phyloP scores from a whole-genome alignment of 2,797 vertebrate species.

The Taenioides sp. region DNA sequence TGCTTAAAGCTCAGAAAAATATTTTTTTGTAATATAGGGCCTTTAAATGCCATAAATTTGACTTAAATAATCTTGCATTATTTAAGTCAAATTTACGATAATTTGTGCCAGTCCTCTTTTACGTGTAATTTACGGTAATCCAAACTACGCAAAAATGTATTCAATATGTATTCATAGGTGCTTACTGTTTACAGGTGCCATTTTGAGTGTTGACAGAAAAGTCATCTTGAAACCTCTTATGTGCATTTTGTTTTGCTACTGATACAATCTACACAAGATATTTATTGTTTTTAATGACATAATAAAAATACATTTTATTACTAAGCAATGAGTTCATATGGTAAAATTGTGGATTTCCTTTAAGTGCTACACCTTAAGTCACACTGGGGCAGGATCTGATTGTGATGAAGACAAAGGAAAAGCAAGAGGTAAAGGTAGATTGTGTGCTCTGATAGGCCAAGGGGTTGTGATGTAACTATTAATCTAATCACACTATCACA shows the following conservation, averaged over 20 bases:
- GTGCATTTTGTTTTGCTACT: background rate
- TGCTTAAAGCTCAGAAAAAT: too few relatives aligned
- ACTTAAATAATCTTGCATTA: too few relatives aligned
- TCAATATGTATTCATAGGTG: background rate
- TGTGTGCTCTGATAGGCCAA: slow-evolving; percentile 38
- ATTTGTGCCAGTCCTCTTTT: background rate
- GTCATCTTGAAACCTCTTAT: background rate
- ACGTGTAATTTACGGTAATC: background rate
- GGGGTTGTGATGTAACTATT: slow-evolving; percentile 60
- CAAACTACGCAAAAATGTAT: too few relatives aligned
- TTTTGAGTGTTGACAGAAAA: background rate
- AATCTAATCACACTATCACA: slow-evolving; percentile 69
- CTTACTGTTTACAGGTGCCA: background rate
- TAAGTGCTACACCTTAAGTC: slow-evolving; percentile 28
- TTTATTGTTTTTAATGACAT: background rate
- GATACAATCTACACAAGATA: background rate
- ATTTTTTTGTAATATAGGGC: too few relatives aligned
- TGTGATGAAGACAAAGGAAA: slow-evolving; percentile 43
- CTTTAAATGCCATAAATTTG: too few relatives aligned
- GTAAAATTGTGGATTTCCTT: slow-evolving; percentile 3
- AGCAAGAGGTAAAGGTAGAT: slow-evolving; percentile 36
- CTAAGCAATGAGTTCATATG: slow-evolving; percentile 2
- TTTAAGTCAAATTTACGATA: too few relatives aligned
- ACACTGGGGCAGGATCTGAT: slow-evolving; percentile 38
- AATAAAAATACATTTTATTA: background rate